Evolutionary conservation across 2,888 invertebrate species (phyloP).

Genomic region (Germaria angustata): DNA sequence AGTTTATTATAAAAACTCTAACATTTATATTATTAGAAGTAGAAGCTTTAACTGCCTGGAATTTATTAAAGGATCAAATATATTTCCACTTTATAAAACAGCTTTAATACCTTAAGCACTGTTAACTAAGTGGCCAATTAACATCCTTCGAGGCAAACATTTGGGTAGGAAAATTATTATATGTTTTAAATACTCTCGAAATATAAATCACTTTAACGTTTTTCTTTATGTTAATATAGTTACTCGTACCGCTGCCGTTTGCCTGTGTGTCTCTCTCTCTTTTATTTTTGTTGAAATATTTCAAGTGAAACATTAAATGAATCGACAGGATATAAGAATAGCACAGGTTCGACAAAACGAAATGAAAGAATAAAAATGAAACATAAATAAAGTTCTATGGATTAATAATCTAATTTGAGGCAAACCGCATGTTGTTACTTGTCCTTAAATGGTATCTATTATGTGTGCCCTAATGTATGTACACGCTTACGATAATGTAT

Average conservation of each 20-base stretch:
- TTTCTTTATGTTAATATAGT: conserved; percentile 3
- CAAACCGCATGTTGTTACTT: not conserved
- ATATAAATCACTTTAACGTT: conserved; percentile 19
- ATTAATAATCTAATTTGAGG: conserved; percentile 6
- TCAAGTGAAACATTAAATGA: not conserved
- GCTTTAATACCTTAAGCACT: not conserved
- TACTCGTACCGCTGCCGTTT: too few relatives aligned
- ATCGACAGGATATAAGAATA: not conserved
- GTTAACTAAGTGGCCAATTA: not conserved
- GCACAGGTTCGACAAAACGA: not conserved
- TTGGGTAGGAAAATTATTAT: too few relatives aligned
- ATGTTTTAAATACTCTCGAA: not conserved
- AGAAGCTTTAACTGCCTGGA: not conserved
- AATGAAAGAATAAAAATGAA: not conserved
- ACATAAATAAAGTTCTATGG: not conserved
- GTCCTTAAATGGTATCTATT: not conserved
- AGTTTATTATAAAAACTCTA: too few relatives aligned
- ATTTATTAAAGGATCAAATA: not conserved
- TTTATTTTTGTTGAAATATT: not conserved
- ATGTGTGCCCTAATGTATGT: not conserved
- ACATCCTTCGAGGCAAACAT: not conserved
- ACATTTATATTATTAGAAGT: too few relatives aligned
- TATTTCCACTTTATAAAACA: not conserved
- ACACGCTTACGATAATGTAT: not conserved
- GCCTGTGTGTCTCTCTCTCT: not conserved